A percentile compares a stretch with the other conserved stretches of the same genome.
Evolutionary conservation across 2,797 vertebrate genomes (phyloP).

Genomic region (Takifugu ocellatus): DNA sequence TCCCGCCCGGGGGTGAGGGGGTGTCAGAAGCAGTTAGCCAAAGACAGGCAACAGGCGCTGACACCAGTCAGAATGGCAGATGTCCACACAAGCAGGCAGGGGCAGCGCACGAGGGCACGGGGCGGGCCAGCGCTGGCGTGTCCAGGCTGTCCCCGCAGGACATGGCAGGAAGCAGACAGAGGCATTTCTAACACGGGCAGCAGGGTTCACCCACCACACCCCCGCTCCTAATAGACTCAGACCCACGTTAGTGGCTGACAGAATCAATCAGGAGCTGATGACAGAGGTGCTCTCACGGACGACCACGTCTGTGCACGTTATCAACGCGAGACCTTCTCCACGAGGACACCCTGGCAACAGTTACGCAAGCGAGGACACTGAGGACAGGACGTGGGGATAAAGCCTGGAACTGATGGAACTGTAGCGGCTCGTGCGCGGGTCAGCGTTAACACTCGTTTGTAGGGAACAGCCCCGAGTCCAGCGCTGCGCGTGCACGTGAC

Average conservation of each 20-base stretch:
- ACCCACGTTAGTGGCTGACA: constrained; percentile 65
- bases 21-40: constrained; percentile 70
- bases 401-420: no score
- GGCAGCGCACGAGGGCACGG: constrained; percentile 64
- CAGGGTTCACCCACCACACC: constrained; percentile 40
- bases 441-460: no score
- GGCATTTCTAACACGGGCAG: constrained; percentile 66
- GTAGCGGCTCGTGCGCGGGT: no score
- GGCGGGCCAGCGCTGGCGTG: constrained; percentile 47
- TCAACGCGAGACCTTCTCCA: background rate
- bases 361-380: no score
- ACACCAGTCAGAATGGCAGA: constrained; percentile 78
- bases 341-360: no score
- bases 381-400: no score
- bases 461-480: no score
- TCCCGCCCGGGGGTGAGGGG: constrained; percentile 37
- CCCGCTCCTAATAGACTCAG: constrained; percentile 45
- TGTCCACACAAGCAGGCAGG: constrained; percentile 73
- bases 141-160: constrained; percentile 60
- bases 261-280: constrained; percentile 55
- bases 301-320: background rate
- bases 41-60: constrained; percentile 57
- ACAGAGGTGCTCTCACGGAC: constrained; percentile 23
- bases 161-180: constrained; percentile 64
- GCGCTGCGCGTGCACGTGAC: no score